phyloP scores from a whole-genome alignment of 2,113 vertebrate genomes.

The Mormyrus lacerda region DNA sequence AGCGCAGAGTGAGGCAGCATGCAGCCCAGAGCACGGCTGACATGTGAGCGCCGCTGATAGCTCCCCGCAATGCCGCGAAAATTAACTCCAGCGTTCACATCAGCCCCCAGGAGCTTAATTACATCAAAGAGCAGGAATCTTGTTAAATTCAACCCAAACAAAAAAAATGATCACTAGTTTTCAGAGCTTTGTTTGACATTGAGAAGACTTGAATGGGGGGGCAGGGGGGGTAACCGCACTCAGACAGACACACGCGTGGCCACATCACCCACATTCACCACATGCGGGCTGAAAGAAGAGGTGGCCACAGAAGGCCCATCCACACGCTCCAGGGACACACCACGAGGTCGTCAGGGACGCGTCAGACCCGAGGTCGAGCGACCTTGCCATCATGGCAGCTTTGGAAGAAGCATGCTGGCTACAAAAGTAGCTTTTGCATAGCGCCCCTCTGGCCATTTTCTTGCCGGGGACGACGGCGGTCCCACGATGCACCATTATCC shows the following conservation, averaged over 20 bases:
- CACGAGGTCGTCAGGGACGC: slow-evolving; percentile 71
- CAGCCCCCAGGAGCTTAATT: slow-evolving; percentile 67
- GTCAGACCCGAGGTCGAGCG: slow-evolving; percentile 78
- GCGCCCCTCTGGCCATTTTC: slow-evolving; percentile 72
- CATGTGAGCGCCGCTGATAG: slow-evolving; percentile 44
- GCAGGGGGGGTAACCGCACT: slow-evolving; percentile 31
- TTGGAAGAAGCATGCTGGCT: slow-evolving; percentile 69
- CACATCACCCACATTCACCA: slow-evolving; percentile 21
- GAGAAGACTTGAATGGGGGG: slow-evolving; percentile 56
- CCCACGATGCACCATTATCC: slow-evolving; percentile 87
- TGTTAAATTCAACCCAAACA: slow-evolving; percentile 64
- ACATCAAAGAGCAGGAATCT: slow-evolving; percentile 65
- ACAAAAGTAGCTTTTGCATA: slow-evolving; percentile 72
- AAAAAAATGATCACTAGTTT: slow-evolving; percentile 63
- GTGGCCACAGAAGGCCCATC: slow-evolving; percentile 62
- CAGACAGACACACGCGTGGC: neutral
- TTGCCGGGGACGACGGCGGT: slow-evolving; percentile 81
- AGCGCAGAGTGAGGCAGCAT: slow-evolving; percentile 31
- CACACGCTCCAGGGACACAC: slow-evolving; percentile 60
- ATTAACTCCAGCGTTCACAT: slow-evolving; percentile 61
- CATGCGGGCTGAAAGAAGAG: slow-evolving; percentile 42
- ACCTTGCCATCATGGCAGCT: slow-evolving; percentile 72
- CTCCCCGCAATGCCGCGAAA: slow-evolving; percentile 43
- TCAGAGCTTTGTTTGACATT: slow-evolving; percentile 65
- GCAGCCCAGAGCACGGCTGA: slow-evolving; percentile 32